A percentile compares a stretch with the other conserved stretches of the same genome.
phyloP scores from a whole-genome alignment of 2,113 vertebrate species.

The Malurus alboscapulatus region DNA sequence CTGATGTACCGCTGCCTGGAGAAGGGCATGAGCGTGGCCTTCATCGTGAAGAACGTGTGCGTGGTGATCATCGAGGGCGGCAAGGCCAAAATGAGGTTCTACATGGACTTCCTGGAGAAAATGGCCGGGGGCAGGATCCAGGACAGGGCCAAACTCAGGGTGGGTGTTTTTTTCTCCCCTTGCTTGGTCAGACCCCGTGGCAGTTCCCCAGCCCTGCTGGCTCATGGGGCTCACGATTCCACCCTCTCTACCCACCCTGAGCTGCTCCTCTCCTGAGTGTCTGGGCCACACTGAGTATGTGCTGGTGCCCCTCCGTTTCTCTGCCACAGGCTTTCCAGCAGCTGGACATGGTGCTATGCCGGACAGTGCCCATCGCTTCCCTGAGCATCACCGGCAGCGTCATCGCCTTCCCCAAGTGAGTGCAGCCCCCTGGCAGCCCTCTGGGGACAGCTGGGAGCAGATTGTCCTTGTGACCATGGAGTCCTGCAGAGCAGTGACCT shows the following conservation, averaged over 20 bases:
- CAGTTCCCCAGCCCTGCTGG: background rate
- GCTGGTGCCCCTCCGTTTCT: rapidly evolving
- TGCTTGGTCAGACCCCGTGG: background rate
- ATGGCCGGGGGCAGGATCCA: background rate
- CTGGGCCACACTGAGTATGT: rapidly evolving
- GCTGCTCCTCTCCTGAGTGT: background rate
- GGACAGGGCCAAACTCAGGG: background rate
- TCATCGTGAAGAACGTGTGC: rapidly evolving
- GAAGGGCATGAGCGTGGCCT: rapidly evolving
- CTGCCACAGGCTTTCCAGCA: background rate
- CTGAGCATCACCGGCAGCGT: background rate
- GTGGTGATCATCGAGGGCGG: background rate
- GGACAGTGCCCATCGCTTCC: rapidly evolving
- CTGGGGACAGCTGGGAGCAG: background rate
- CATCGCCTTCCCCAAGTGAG: background rate
- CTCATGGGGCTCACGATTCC: rapidly evolving
- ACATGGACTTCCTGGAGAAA: background rate
- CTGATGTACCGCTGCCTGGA: background rate
- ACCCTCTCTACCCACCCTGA: background rate
- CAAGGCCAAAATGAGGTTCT: background rate
- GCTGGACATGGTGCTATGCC: background rate
- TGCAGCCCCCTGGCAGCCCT: background rate
- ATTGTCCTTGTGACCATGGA: background rate
- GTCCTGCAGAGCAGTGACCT: background rate
- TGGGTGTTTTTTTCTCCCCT: background rate